Evolutionary conservation across 2,113 vertebrate species (phyloP), one percentile per base, ranked within the genome.

Genomic region (Psittacara wagleri): DNA sequence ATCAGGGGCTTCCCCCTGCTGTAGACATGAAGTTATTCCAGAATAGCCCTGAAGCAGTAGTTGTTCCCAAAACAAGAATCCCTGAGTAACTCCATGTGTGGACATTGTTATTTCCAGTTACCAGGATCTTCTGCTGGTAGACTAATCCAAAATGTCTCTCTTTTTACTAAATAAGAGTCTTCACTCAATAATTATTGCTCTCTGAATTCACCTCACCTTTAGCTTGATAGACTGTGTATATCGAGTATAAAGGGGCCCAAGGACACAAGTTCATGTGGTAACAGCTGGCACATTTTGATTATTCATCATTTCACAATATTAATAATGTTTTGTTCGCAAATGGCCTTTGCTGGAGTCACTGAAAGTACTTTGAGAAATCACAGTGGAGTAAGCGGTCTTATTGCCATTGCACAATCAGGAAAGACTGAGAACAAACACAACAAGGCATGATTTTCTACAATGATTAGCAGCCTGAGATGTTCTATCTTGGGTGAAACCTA

Each of bases 401-500:
- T 80, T 94, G 94, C 79, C 75, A 78, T 96, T 96, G 90, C 94
- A 86, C 88, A 96, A 94, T n/a, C 64, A 78, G 44, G 61, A 54
- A 83, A 88, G 90, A 75, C 25, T 68, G 76, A 78, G 61, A 92
- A 68, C 22, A 86, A 93, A 75, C 27, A 84, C 24, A 75, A 18
- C 51, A 37, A 88, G 18, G 19, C 23, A 78, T 3, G 15, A 44
- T 76, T 61, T 84, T 92, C 61, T 81, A 44, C 83, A 88, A 55
- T 48, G 0, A 72, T 41, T 66, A 76, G 10, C 39, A 74, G 74
- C 43, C 25, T 88, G 82, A 80, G 68, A 70, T 64, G 22, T 55
- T 88, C 41, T 24, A 17, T 85, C 59, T 67, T 83, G 52, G 76
- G 46, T 27, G 49, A 84, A 87, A 61, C 27, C 5, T 48, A 68